phyloP scores from a whole-genome alignment of 2,888 invertebrate species.

The Xestia sexstrigata region DNA sequence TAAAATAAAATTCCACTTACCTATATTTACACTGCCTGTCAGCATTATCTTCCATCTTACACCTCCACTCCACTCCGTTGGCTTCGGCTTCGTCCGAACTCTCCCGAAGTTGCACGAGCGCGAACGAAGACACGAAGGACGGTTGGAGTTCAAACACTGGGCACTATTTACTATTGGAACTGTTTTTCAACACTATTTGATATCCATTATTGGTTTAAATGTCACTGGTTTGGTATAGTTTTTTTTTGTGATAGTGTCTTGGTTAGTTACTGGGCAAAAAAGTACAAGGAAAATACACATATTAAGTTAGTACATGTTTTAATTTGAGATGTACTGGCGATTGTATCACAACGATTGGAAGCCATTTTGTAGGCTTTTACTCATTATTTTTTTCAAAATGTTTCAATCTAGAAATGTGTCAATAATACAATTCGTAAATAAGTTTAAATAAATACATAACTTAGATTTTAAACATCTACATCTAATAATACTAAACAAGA shows the following conservation, averaged over 20 bases:
- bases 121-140: slow-evolving; percentile 39
- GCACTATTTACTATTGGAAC: slow-evolving; percentile 46
- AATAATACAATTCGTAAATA: not conserved
- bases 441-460: not conserved
- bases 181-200: slow-evolving; percentile 68
- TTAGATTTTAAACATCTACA: not conserved
- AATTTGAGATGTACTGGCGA: slow-evolving; percentile 35
- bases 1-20: slow-evolving; percentile 72
- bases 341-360: not conserved
- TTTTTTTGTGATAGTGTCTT: slow-evolving; percentile 29
- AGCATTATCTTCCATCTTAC: slow-evolving; percentile 89
- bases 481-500: not conserved
- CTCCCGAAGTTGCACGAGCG: slow-evolving; percentile 61
- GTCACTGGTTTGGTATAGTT: slow-evolving; percentile 13
- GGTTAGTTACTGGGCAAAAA: not conserved
- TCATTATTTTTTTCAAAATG: not conserved
- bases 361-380: not conserved
- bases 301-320: not conserved
- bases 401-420: not conserved
- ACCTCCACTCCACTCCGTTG: slow-evolving; percentile 72
- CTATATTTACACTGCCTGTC: slow-evolving; percentile 83
- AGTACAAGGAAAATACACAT: not conserved
- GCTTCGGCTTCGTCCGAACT: slow-evolving; percentile 68
- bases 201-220: slow-evolving; percentile 71
- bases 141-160: slow-evolving; percentile 56